Base-by-base conservation (phyloP, 2,113 vertebrate species). In the Urocynchramus pylzowi region DNA sequence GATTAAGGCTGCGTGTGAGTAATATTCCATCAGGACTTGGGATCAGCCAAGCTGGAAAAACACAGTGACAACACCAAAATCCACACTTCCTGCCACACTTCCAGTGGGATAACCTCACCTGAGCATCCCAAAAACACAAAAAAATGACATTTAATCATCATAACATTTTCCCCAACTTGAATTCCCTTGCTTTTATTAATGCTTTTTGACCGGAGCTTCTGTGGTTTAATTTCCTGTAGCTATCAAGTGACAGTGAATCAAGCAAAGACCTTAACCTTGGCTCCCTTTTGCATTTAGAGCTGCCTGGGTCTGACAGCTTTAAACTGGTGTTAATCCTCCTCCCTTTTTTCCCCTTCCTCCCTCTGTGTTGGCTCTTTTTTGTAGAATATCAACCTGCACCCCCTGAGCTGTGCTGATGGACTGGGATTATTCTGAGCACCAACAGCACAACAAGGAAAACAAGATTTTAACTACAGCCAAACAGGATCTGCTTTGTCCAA, bases 151-250 rank as follows among this genome's bases (percentile, higher is more conserved):
- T 83, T 63, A 65, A 83, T 37, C 56, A 64, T 60, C 17, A 6
- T 18, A 77, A 50, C 9, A 0, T 57, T 85, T 97, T 84, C 31
- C 20, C 81, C 70, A 21, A 60, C 84, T 80, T 93, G 94, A 90
- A 95, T 96, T 91, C 87, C 94, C 67, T 81, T 76, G 65, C 84
- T 95, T 94, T 95, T 94, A 97, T 97, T 95, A 97, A 96, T 94
- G 93, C 89, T 96, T 95, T 93, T 70, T 87, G 92, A 95, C 65
- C 47, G 33, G 89, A 93, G 81, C 95, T 95, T 45, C 90, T 90
- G 82, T 88, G 96, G 94, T 97, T 97, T 97, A 97, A 98, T 98
- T 98, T 98, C 98, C 98, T 98, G 97, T 84, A 88, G 94, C 95
- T 95, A 94, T 98, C 97, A 97, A 96, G 91, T 96, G 97, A 92